Base-by-base conservation (phyloP, 2,888 invertebrate species). In the Phaonia tiefii region DNA sequence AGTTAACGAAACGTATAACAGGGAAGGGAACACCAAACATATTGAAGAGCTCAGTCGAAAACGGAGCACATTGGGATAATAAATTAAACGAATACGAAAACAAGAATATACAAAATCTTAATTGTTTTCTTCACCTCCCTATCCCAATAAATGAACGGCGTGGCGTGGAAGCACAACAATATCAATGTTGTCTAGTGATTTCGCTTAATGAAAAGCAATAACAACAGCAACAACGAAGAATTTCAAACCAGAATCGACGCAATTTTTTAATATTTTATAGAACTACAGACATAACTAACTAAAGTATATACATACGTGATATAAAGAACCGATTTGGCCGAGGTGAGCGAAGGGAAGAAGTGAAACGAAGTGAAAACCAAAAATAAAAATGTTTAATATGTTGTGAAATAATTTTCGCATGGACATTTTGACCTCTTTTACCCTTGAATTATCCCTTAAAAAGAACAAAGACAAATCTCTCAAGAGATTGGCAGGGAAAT, bases 401-500 rank as follows among this genome's bases (percentile, higher is more conserved):
- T 69, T 69, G 54, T 69, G 69, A 69, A 69, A 69, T 69, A 46
- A 26, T 42, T 70, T 39, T 46, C 22, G 17, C 26, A 10, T 39
- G 31, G 44, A 13, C 25, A 37, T 44, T 25, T 25, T 77, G 77
- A 78, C 81, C 78, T 81, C 80, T 67, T 78, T 75, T 75, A 81
- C 71, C 74, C 81, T 81, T 81, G 78, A 81, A 75, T 69, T 75
- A 66, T 74, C 80, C 80, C 58, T 70, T 15, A 25, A 54, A 46
- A 7, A 51, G 0, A 26, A 26, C 31, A 20, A 67, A 63, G 20
- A 49, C n/a, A 66, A 31, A 60, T 10, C 2, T 8, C 42, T 13
- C 37, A 63, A 42, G 63, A 63, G 63, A 60, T n/a, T 31, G 31
- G 49, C 31, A 3, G 31, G 4, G n/a, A n/a, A n/a, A n/a, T 56